Evolutionary conservation across 2,113 vertebrate species (phyloP).

Genomic region (Pantherophis guttatus): DNA sequence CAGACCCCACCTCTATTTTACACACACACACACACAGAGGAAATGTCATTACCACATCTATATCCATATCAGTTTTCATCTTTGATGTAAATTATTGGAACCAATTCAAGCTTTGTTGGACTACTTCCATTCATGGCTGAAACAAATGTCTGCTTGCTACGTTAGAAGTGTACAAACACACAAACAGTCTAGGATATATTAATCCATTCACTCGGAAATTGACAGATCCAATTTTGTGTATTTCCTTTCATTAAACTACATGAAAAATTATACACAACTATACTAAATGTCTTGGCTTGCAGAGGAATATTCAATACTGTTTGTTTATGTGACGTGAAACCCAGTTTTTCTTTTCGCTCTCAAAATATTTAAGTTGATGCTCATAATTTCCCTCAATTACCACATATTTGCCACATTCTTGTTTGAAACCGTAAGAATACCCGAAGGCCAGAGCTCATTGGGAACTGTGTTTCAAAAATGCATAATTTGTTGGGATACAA

Average conservation of each 20-base stretch:
- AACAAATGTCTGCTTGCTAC: neutral
- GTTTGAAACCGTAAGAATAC: neutral
- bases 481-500: neutral
- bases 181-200: neutral
- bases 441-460: neutral
- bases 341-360: accelerated
- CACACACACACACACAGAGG: neutral
- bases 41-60: neutral
- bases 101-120: neutral
- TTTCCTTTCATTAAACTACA: neutral
- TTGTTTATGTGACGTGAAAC: neutral
- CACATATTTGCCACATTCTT: neutral
- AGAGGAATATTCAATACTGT: neutral
- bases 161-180: neutral
- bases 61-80: neutral
- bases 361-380: neutral
- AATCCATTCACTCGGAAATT: neutral
- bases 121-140: neutral
- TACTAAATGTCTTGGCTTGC: neutral
- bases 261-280: neutral
- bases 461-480: neutral
- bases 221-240: neutral
- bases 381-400: neutral
- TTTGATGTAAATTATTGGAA: neutral
- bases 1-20: neutral